Conservation (phyloP, 2,113 vertebrate genomes). For the Rhynchomys soricoides region DNA sequence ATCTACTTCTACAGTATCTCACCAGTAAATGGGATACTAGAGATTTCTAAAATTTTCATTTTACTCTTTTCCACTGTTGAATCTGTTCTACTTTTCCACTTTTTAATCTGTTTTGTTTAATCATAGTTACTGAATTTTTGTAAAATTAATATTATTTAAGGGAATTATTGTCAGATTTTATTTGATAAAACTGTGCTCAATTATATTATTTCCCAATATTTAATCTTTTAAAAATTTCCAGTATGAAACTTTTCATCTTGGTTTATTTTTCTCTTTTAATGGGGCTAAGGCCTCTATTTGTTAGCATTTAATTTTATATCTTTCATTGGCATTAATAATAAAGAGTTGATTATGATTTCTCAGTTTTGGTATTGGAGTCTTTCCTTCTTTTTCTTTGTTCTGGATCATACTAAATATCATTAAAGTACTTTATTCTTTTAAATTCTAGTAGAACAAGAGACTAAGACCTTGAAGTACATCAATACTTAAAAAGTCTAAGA, state of each 20-base stretch:
- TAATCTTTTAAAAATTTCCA: background rate
- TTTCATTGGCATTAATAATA: slow-evolving; percentile 17
- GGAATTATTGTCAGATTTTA: background rate
- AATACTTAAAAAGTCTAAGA: background rate
- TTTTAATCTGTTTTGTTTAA: slow-evolving; percentile 2
- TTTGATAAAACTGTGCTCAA: background rate
- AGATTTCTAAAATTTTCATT: background rate
- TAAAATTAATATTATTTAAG: background rate
- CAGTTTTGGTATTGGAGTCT: background rate
- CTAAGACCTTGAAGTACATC: background rate
- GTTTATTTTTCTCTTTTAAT: slow-evolving; percentile 36
- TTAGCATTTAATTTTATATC: background rate
- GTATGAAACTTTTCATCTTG: background rate
- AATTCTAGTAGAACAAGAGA: background rate
- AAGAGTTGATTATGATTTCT: background rate
- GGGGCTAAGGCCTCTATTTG: background rate
- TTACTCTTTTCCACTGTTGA: background rate
- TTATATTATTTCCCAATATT: background rate
- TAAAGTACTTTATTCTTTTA: slow-evolving; percentile 3
- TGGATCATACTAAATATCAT: background rate
- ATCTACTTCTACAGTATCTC: background rate
- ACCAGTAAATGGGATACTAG: background rate
- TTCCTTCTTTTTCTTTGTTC: slow-evolving; percentile 1
- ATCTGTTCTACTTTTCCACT: background rate
- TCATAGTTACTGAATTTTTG: background rate